Evolutionary conservation across 2,797 vertebrate species (phyloP).

Genomic region (Apogon talboti): DNA sequence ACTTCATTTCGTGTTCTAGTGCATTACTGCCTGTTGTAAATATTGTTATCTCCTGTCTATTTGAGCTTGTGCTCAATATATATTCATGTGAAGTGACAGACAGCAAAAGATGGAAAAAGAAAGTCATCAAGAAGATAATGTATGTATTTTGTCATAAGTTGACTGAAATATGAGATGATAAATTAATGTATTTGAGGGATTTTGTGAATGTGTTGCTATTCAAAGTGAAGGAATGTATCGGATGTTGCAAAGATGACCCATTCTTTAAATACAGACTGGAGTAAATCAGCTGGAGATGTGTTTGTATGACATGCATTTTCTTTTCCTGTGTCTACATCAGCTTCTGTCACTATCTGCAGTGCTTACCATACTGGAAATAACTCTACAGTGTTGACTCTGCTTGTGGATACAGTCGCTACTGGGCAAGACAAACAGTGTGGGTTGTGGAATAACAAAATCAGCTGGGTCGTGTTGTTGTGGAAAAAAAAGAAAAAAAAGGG

Average conservation of each 20-base stretch:
- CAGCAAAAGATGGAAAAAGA: neutral
- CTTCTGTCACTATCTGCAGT: neutral
- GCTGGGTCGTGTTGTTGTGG: slow-evolving; percentile 27
- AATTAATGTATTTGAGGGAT: neutral
- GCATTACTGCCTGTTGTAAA: neutral
- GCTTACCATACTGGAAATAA: neutral
- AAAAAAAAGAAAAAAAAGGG: slow-evolving; percentile 16
- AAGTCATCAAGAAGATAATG: neutral
- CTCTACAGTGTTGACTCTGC: neutral
- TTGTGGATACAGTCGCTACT: slow-evolving; percentile 6
- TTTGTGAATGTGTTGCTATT: slow-evolving; percentile 7
- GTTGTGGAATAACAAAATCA: slow-evolving; percentile 22
- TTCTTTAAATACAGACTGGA: neutral
- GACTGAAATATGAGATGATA: slow-evolving; percentile 7
- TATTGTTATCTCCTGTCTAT: slow-evolving; percentile 10
- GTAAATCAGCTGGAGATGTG: neutral
- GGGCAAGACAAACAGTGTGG: neutral
- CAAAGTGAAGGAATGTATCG: neutral
- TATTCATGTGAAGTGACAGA: slow-evolving; percentile 1
- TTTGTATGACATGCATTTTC: neutral
- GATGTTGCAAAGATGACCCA: slow-evolving; percentile 10
- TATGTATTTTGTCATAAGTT: neutral
- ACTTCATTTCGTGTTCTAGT: neutral
- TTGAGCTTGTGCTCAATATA: neutral
- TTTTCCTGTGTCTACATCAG: neutral